Base-by-base conservation (phyloP, 2,113 vertebrate genomes). In the Thinocorus orbignyianus region DNA sequence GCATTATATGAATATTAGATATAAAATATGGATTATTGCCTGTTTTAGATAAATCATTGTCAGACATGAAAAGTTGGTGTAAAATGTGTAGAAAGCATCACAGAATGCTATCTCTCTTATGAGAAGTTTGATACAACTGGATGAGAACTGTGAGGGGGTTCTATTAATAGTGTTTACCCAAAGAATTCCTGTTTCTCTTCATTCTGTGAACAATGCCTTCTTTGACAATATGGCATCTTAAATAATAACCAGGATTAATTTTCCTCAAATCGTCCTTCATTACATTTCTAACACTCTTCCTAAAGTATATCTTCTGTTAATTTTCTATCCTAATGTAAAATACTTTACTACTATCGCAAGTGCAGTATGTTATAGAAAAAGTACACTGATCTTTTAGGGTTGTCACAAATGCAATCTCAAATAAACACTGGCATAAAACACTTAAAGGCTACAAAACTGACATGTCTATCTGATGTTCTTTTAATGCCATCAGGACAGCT, bases 141-240 rank as follows among this genome's bases (percentile, higher is more conserved):
- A 54, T 37, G 18, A 80, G 9, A 72, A 54, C 5, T 1, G 5
- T 8, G 17, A 17, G 2, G 3, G 0, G 0, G 0, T 64, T 35
- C 30, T 31, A 13, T 46, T 51, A 55, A 54, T 9, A 19, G 10
- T 39, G 20, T 84, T 55, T 44, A 58, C 13, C 13, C 18, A 24
- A 51, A 19, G 11, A 33, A 7, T 22, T 52, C 73, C 64, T 73
- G 16, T 8, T 37, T 64, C 4, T 69, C 10, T 62, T 80, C 13
- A 58, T 66, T 88, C 18, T 64, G 6, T 76, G 10, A 3, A 44
- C 3, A 86, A 13, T 57, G 13, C 0, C 0, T 39, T 71, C 46
- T 57, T 62, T 73, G 24, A 66, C 10, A 81, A 22, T 73, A 22
- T 13, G 2, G n/a, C 30, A 62, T 57, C 46, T 61, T 88, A 35